Evolutionary conservation across 1,140 invertebrate genomes (phyloP).

Genomic region (Drosophila virilis): DNA sequence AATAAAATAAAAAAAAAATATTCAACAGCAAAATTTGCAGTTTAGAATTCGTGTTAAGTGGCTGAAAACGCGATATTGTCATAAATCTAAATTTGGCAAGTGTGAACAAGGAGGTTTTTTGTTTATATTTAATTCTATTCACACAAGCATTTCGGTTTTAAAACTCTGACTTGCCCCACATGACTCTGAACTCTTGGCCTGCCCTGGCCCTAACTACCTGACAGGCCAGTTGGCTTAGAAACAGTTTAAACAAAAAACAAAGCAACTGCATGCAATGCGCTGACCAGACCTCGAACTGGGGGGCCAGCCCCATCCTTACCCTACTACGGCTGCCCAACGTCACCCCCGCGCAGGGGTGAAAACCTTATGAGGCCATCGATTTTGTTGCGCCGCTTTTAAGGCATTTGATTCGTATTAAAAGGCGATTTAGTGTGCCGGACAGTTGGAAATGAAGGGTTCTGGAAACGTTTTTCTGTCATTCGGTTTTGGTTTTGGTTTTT

Average conservation of each 20-base stretch:
- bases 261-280: conserved; percentile 24
- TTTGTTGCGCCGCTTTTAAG: conserved; percentile 58
- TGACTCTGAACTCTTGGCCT: conserved; percentile 53
- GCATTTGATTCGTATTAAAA: conserved; percentile 71
- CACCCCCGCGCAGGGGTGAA: conserved; percentile 15
- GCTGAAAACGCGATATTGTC: conserved; percentile 15
- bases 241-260: conserved; percentile 36
- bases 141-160: conserved; percentile 33
- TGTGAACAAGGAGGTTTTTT: background rate
- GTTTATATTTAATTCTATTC: background rate
- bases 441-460: background rate
- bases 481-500: conserved; percentile 29
- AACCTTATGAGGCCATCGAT: conserved; percentile 77
- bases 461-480: conserved; percentile 47
- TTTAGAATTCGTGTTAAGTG: conserved; percentile 52
- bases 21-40: conserved; percentile 23
- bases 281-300: conserved; percentile 56
- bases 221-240: conserved; percentile 60
- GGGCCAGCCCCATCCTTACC: conserved; percentile 8
- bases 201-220: conserved; percentile 61
- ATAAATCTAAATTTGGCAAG: conserved; percentile 40
- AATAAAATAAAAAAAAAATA: conserved; percentile 8
- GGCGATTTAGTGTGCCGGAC: conserved; percentile 59
- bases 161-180: conserved; percentile 18
- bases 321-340: background rate